Conservation (phyloP, 2,797 vertebrate species). For the Eidolon dupreanum region DNA sequence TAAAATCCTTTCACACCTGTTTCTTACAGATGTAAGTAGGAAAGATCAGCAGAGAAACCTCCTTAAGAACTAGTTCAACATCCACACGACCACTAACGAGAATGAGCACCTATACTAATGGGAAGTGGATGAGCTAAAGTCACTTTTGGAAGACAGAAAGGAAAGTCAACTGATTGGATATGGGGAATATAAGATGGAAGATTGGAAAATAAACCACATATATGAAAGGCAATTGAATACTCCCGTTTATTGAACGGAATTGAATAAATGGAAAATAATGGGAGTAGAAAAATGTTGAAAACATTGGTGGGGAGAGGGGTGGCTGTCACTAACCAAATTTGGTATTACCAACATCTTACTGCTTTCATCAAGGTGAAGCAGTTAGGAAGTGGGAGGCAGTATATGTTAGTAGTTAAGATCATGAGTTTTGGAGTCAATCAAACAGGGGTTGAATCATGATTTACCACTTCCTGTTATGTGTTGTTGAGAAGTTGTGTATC, state of each 20-base stretch:
- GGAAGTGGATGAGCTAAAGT: not conserved
- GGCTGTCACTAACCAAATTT: not conserved
- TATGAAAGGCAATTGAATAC: not conserved
- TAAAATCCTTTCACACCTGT: not conserved
- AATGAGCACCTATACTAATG: not conserved
- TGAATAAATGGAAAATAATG: not conserved
- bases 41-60: not conserved
- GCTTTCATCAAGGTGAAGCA: not conserved
- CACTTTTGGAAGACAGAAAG: not conserved
- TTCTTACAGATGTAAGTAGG: not conserved
- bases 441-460: not conserved
- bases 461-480: conserved; percentile 42
- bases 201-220: not conserved
- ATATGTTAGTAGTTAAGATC: not conserved
- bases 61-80: not conserved
- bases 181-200: not conserved
- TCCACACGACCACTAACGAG: not conserved
- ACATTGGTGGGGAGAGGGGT: not conserved
- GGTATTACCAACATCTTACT: not conserved
- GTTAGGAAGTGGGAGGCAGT: conserved; percentile 22
- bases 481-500: not conserved
- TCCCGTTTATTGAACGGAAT: not conserved
- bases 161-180: not conserved
- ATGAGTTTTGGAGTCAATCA: not conserved
- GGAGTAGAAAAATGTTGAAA: not conserved